phyloP scores from a whole-genome alignment of 2,113 vertebrate species.

The Cynocephalus volans region DNA sequence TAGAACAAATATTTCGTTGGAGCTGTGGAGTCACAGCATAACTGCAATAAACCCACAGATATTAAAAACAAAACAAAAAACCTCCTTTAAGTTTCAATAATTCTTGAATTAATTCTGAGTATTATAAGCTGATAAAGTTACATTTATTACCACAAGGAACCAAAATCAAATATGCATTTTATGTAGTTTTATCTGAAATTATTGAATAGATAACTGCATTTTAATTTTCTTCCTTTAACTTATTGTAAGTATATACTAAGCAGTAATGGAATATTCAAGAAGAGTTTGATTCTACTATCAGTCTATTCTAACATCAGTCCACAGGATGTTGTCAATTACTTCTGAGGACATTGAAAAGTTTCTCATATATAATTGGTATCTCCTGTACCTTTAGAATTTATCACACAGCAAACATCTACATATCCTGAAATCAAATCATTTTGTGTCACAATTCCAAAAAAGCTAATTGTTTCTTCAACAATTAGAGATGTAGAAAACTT shows the following conservation, averaged over 20 bases:
- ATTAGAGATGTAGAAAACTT: conserved; percentile 54
- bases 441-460: conserved; percentile 52
- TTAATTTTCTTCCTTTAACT: conserved; percentile 29
- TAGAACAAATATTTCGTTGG: background rate
- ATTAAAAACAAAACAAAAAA: background rate
- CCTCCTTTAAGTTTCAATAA: background rate
- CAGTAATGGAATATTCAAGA: background rate
- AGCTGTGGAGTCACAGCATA: background rate
- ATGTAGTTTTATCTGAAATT: conserved; percentile 28
- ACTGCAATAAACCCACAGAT: background rate
- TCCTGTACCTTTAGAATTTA: conserved; percentile 53
- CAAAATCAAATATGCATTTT: conserved; percentile 38
- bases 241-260: background rate
- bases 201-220: background rate
- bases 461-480: background rate
- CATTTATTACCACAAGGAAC: conserved; percentile 46
- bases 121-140: conserved; percentile 27
- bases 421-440: background rate
- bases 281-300: background rate
- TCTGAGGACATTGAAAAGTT: background rate
- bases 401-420: background rate
- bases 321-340: background rate
- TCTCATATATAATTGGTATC: background rate
- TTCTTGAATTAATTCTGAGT: conserved; percentile 54
- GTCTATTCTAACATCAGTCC: background rate